Evolutionary conservation across 2,888 invertebrate species (phyloP), one percentile per base, ranked within the genome.

Genomic region (Mayetiola destructor): DNA sequence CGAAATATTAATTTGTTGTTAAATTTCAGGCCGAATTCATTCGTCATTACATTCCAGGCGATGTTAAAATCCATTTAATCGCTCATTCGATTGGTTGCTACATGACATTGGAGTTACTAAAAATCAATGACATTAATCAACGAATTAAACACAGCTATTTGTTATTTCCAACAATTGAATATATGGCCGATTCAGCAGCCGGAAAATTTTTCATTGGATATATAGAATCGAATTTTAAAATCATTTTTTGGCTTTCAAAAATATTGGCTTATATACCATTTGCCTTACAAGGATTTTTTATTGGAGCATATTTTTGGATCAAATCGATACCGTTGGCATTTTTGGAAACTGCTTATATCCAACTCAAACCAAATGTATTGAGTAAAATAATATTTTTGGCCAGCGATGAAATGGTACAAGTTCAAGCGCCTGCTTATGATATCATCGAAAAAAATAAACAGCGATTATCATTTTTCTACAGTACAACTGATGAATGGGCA

Each of bases 81-180:
- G 92, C 89, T 2, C 94, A 95, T 75, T 94, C 94, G 0, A 88
- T 94, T 65, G 95, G 95, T 3, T 79, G 85, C 56, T 90, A 91
- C 80, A 81, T 92, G 65, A 77, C 82, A 60, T 67, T 91, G 58
- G 83, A 91, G 66, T 67, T 90, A 55, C 66, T 88, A 29, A 77
- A 83, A 62, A 10, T 23, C 16, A 72, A 80, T 61, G 67, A 73
- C 30, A 70, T 86, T 64, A 69, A 76, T 64, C 64, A 72, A 29
- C 76, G 76, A 63, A 67, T 85, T 35, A 69, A 74, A n/a, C 80
- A 81, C 62, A 76, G 80, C 59, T 85, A 85, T 69, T 72, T 92
- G 61, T 71, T 95, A 2, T 93, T 92, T 71, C 94, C 95, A 1
- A 88, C 93, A 0, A 73, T 95, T 40, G 91, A 94, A 71, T 75